Evolutionary conservation across 2,113 vertebrate genomes (phyloP), one percentile per base, ranked within the genome.

Genomic region (Camelus bactrianus): DNA sequence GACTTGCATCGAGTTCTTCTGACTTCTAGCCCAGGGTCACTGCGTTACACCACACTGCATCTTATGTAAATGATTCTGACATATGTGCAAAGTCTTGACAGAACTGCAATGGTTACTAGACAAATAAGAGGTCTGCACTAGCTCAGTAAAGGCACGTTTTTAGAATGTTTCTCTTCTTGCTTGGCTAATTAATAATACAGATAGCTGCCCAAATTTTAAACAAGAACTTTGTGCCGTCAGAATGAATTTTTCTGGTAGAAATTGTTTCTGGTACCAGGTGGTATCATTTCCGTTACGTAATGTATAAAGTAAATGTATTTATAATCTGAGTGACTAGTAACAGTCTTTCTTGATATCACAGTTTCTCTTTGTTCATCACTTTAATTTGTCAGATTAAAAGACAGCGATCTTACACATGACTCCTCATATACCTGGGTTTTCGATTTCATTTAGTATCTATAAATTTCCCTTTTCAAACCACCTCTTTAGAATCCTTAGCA

Each of bases 221-320:
- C 8, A 65, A 50, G 24, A 76, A 58, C 38, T 75, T 76, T 83
- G 58, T 56, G 17, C 35, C 38, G 38, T 90, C 58, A 32, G 38
- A 94, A 76, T 60, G 48, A 65, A 67, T 94, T 65, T 90, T 83
- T 79, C 69, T 16, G 50, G 87, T 58, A 76, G 87, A 76, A 83
- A 69, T 5, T 50, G 70, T 76, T 90, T 76, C 60, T 84, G 38
- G 69, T 94, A 58, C 35, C 48, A 94, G 38, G 35, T 89, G 15
- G 22, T 82, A 46, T 58, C 38, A 58, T 83, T 82, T 76, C 69
- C 32, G 50, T 35, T 83, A 83, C 19, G 82, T 64, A 54, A 76
- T 56, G 24, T 28, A 58, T 76, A 67, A 54, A n/a, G 38, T 46
- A 83, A 89, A 90, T 48, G 50, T 67, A 67, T 50, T 83, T 46